These are phyloP conservation scores for Battus philenor DNA, from an alignment of 1,140 invertebrate genomes.

Conservation along the genomic window DNA sequence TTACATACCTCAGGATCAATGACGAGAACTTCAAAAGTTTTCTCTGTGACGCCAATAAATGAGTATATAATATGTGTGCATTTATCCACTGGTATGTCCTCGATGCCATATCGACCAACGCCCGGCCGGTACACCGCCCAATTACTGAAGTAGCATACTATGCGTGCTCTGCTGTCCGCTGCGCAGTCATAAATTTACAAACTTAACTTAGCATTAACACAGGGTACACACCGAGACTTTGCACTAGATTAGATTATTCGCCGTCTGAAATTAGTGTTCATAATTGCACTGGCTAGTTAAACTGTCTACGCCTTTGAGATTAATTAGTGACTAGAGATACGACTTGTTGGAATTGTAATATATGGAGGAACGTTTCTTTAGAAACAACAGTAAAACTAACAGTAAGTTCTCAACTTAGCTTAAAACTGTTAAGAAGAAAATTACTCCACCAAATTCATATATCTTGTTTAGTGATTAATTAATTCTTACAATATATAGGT, in stretches of 20 bases:
- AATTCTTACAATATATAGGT: no score
- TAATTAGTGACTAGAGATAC: background rate
- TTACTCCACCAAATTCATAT: no score
- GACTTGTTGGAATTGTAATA: background rate
- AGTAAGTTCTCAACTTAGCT: no score
- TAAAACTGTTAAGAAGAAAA: no score
- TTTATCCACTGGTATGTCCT: slow-evolving; percentile 87
- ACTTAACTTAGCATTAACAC: no score
- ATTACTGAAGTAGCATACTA: slow-evolving; percentile 93
- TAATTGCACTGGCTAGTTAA: background rate
- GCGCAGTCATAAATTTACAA: slow-evolving; percentile 7
- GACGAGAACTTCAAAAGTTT: slow-evolving; percentile 84
- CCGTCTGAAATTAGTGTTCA: background rate
- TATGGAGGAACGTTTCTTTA: background rate
- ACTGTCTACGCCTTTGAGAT: background rate
- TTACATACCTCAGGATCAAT: slow-evolving; percentile 88
- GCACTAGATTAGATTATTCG: background rate
- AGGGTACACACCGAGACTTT: no score
- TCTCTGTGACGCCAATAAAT: slow-evolving; percentile 91
- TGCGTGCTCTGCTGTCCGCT: slow-evolving; percentile 75
- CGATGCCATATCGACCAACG: slow-evolving; percentile 86
- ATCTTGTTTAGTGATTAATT: no score
- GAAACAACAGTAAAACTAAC: no score
- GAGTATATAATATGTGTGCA: slow-evolving; percentile 94
- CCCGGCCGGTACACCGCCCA: slow-evolving; percentile 93